These are phyloP conservation scores for Neoaliturus tenellus DNA, from an alignment of 2,888 invertebrate genomes.

Conservation along the genomic window DNA sequence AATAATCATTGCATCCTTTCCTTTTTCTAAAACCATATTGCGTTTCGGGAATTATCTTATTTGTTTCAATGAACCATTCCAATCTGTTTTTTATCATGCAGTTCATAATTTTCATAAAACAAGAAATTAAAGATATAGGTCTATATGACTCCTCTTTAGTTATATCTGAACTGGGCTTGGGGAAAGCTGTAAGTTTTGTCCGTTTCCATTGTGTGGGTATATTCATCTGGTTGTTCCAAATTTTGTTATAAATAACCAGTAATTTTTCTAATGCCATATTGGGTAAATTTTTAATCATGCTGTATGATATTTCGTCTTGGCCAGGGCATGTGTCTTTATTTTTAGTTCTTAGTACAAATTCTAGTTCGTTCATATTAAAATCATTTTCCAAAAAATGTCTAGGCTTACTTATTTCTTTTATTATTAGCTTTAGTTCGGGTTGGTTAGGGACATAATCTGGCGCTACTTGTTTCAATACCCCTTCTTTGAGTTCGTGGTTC, in stretches of 20 bases:
- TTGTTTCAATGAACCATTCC: neutral
- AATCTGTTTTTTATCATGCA: conserved; percentile 37
- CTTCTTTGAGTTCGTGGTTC: too few relatives aligned
- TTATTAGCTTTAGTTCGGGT: neutral
- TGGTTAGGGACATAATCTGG: neutral
- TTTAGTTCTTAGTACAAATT: neutral
- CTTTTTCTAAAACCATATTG: conserved; percentile 21
- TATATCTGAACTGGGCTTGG: neutral
- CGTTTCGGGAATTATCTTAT: neutral
- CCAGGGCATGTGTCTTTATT: conserved; percentile 26
- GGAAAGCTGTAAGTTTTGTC: neutral
- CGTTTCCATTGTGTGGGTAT: conserved; percentile 2
- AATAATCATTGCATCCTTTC: conserved; percentile 4
- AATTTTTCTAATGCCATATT: neutral
- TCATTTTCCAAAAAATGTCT: neutral
- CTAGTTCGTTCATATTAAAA: neutral
- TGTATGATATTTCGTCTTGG: neutral
- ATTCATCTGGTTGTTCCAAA: neutral
- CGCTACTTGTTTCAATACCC: neutral
- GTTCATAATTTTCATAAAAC: neutral
- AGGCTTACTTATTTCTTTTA: neutral
- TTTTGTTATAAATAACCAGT: conserved; percentile 18
- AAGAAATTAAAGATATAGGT: conserved; percentile 15
- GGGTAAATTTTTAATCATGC: neutral
- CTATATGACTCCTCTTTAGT: neutral